phyloP scores from a whole-genome alignment of 2,797 vertebrate genomes.

The Potorous gilbertii region DNA sequence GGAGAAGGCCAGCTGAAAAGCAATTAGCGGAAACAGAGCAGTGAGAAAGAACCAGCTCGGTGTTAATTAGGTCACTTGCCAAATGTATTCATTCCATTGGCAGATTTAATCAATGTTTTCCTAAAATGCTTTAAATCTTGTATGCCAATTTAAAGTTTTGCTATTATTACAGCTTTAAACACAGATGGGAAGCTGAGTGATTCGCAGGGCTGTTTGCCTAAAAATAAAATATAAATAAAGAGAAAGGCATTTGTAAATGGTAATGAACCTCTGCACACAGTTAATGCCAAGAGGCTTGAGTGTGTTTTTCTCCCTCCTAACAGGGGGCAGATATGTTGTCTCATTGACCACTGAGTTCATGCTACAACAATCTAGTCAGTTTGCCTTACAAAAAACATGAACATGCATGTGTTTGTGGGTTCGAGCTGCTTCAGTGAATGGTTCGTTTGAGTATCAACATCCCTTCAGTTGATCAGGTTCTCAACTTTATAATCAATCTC shows the following conservation, averaged over 20 bases:
- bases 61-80: slow-evolving; percentile 86
- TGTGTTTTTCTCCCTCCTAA: background rate
- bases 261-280: slow-evolving; percentile 8
- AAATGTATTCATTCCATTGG: slow-evolving; percentile 82
- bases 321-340: background rate
- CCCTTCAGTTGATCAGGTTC: background rate
- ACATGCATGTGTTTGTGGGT: background rate
- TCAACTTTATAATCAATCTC: background rate
- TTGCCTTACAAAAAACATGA: background rate
- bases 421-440: background rate
- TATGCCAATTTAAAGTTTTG: slow-evolving; percentile 83
- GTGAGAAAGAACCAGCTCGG: slow-evolving; percentile 83
- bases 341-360: background rate
- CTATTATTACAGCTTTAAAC: slow-evolving; percentile 82
- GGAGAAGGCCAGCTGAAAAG: slow-evolving; percentile 82
- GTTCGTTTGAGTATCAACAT: background rate
- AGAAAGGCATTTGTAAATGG: background rate
- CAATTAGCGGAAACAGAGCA: slow-evolving; percentile 85
- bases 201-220: slow-evolving; percentile 76
- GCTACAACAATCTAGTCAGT: background rate
- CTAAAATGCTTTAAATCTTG: slow-evolving; percentile 83
- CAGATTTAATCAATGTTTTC: slow-evolving; percentile 86
- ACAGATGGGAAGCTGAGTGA: slow-evolving; percentile 80
- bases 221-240: background rate
- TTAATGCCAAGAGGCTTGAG: background rate